Evolutionary conservation across 2,797 vertebrate species (phyloP).

Genomic region (Pangasius sanitwongsei): DNA sequence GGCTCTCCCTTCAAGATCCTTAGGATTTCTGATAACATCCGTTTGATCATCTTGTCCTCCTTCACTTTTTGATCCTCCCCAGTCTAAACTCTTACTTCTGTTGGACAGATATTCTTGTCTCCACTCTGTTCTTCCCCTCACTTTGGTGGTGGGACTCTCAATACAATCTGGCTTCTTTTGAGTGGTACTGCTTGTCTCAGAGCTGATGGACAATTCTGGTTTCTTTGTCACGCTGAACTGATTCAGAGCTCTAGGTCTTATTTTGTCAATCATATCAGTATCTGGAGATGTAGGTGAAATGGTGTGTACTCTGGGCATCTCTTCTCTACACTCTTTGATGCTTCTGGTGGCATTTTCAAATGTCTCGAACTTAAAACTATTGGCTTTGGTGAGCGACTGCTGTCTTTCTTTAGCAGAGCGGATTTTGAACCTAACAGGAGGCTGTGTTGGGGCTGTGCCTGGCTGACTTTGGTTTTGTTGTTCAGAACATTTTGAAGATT

Average conservation of each 20-base stretch:
- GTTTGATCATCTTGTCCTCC: slow-evolving; percentile 2
- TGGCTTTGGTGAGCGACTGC: not conserved
- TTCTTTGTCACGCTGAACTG: slow-evolving; percentile 40
- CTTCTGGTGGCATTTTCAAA: not conserved
- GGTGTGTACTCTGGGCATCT: slow-evolving; percentile 7
- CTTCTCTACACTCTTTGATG: slow-evolving; percentile 1
- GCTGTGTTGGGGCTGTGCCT: not conserved
- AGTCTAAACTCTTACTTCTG: slow-evolving; percentile 72
- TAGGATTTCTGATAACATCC: slow-evolving; percentile 15
- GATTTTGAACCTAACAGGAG: slow-evolving; percentile 62
- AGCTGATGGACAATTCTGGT: not conserved
- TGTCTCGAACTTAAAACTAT: not conserved
- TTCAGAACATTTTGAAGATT: slow-evolving; percentile 11
- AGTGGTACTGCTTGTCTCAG: not conserved
- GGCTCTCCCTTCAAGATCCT: slow-evolving; percentile 18
- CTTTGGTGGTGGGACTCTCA: slow-evolving; percentile 16
- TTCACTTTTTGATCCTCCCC: slow-evolving; percentile 51
- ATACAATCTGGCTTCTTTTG: slow-evolving; percentile 29
- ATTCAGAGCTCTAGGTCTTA: slow-evolving; percentile 31
- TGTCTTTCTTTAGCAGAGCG: slow-evolving; percentile 69
- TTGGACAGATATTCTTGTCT: slow-evolving; percentile 44
- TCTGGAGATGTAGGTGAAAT: slow-evolving; percentile 10
- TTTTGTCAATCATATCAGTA: slow-evolving; percentile 20
- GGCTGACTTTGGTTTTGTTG: slow-evolving; percentile 4
- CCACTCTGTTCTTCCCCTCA: slow-evolving; percentile 57